Base-by-base conservation (phyloP, 2,113 vertebrate species). In the Lutjanus erythropterus region DNA sequence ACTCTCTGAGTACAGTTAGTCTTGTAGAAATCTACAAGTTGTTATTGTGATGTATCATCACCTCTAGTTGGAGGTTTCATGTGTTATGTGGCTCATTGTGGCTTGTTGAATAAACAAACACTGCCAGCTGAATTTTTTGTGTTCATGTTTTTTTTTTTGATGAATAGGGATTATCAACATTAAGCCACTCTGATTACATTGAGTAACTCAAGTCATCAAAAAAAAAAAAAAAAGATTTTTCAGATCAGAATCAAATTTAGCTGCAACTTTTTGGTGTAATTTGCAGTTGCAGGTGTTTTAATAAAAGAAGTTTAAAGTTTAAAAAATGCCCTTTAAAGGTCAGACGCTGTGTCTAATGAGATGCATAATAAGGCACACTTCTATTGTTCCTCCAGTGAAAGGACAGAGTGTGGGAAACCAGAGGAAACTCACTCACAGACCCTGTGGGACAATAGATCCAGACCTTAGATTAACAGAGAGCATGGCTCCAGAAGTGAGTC, bases 371-470 rank as follows among this genome's bases (percentile, higher is more conserved):
- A 46, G 70, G 46, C 87, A 87, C 85, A 85, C 88, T 67, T 79
- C 72, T 81, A 74, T 89, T 85, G 79, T 86, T 76, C 44, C 33
- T 44, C 35, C 18, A 46, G 33, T 81, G 56, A 76, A 74, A 41
- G 41, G 58, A 53, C 68, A 62, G 62, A 85, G 62, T 90, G 84
- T 89, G 82, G 77, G 90, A 91, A 90, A 87, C 55, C 59, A 73
- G 66, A 55, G 35, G 58, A 79, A 73, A 53, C 69, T 72, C 56
- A 66, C 64, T 88, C 86, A 75, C 75, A 86, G 69, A 81, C 65
- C 27, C 71, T 41, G 52, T 29, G 65, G 65, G 74, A 83, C 83
- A 86, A 89, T 70, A 79, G 66, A 78, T 50, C 19, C 47, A 47
- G 65, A 83, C 73, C 47, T 62, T 27, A 9, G 19, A 49, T 65